Conservation (phyloP, 1,140 invertebrate species). For the Drosophila mayri region DNA sequence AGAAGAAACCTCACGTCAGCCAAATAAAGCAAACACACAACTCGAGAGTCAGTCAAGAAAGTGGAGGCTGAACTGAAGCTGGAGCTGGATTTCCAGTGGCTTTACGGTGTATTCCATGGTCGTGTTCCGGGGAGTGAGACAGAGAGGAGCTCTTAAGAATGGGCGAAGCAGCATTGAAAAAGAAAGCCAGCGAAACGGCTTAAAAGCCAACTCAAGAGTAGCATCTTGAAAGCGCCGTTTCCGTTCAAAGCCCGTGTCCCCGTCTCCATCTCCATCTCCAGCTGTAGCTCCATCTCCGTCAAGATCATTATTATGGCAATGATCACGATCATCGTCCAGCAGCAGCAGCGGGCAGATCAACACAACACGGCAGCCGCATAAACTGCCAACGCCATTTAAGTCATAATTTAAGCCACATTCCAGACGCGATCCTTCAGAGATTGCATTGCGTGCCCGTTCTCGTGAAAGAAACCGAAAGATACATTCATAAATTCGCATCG, state of each 20-base stretch:
- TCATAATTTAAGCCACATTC: constrained; percentile 83
- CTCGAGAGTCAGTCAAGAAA: constrained; percentile 65
- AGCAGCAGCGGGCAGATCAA: constrained; percentile 12
- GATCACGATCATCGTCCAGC: constrained; percentile 34
- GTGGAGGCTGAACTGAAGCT: constrained; percentile 29
- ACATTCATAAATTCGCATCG: constrained; percentile 79
- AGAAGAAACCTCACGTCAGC: constrained; percentile 56
- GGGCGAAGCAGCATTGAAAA: constrained; percentile 73
- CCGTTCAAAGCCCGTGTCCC: constrained; percentile 46
- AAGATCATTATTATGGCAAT: constrained; percentile 16
- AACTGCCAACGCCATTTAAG: constrained; percentile 83
- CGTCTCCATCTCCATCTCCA: constrained; percentile 10
- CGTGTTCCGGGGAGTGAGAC: constrained; percentile 9
- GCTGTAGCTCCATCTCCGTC: constrained; percentile 3
- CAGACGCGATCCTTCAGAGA: constrained; percentile 81
- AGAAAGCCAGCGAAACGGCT: constrained; percentile 71
- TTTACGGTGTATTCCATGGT: constrained; percentile 1
- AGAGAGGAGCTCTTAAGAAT: constrained; percentile 71
- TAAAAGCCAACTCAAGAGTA: constrained; percentile 66
- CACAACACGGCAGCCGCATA: constrained; percentile 74
- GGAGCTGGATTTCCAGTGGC: constrained; percentile 15
- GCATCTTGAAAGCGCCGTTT: constrained; percentile 68
- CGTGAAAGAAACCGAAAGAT: constrained; percentile 58
- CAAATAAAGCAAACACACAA: constrained; percentile 70
- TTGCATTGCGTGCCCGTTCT: constrained; percentile 70